Conservation (phyloP, 2,113 vertebrate genomes). For the Climacteris rufus region DNA sequence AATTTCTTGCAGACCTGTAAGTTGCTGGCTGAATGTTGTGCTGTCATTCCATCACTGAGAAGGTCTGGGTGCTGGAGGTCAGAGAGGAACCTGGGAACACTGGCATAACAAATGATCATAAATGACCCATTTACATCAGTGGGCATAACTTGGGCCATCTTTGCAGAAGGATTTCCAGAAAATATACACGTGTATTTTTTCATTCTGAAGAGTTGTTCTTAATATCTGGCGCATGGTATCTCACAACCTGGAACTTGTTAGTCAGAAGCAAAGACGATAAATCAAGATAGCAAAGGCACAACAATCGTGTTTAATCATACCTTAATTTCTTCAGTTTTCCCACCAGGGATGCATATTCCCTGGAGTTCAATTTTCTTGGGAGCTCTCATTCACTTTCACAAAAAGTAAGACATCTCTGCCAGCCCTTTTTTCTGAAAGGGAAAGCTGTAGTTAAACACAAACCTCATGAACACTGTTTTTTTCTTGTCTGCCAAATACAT, state of each 20-base stretch:
- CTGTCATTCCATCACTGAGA: not conserved
- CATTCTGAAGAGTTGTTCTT: not conserved
- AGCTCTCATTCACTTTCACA: not conserved
- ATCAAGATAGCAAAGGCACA: not conserved
- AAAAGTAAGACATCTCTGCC: not conserved
- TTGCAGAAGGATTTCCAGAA: not conserved
- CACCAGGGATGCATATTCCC: not conserved
- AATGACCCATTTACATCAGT: not conserved
- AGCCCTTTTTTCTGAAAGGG: fast-evolving
- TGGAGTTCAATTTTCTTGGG: not conserved
- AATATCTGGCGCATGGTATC: not conserved
- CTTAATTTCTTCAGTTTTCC: not conserved
- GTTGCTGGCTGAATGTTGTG: not conserved
- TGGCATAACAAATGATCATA: not conserved
- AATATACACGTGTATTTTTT: not conserved
- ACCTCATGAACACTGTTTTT: not conserved
- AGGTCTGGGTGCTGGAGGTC: not conserved
- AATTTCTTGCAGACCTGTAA: not conserved
- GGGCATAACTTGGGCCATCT: not conserved
- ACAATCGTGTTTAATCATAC: not conserved
- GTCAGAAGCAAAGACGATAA: not conserved
- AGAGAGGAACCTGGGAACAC: not conserved
- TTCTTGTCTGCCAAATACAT: not conserved
- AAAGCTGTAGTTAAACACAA: not conserved
- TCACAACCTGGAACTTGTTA: not conserved